Evolutionary conservation across 2,888 invertebrate species (phyloP).

Genomic region (Tolmerus cingulatus): DNA sequence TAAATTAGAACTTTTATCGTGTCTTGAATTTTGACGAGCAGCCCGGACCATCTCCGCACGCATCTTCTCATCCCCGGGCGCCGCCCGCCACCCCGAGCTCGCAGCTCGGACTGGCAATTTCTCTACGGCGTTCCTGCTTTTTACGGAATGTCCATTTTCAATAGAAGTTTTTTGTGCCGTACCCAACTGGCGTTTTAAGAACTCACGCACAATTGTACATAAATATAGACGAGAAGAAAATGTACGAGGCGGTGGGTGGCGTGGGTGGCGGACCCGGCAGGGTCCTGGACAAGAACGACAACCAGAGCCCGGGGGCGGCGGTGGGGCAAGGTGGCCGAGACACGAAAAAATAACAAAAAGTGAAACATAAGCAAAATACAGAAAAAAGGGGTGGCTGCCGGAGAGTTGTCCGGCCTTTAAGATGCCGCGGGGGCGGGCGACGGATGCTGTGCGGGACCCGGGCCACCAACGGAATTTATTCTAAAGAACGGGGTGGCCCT

Average conservation of each 20-base stretch:
- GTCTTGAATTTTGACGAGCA: conserved; percentile 61
- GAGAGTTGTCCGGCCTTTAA: conserved; percentile 20
- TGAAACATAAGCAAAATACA: conserved; percentile 45
- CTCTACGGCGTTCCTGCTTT: conserved; percentile 41
- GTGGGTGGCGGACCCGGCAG: not conserved
- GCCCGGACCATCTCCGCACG: conserved; percentile 32
- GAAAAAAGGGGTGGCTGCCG: conserved; percentile 37
- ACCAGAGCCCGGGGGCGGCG: not conserved
- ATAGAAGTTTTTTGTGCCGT: conserved; percentile 41
- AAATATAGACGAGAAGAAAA: conserved; percentile 23
- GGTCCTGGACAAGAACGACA: conserved; percentile 13
- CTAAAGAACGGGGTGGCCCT: conserved; percentile 1
- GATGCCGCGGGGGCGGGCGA: not conserved
- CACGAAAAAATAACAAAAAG: conserved; percentile 41
- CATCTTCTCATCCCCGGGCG: not conserved
- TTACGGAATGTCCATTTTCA: conserved; percentile 44
- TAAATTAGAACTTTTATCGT: conserved; percentile 64
- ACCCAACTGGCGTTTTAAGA: conserved; percentile 39
- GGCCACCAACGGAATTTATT: conserved; percentile 22
- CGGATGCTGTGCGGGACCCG: not conserved
- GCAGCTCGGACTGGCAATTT: conserved; percentile 38
- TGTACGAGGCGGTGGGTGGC: not conserved
- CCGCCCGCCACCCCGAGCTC: conserved; percentile 2
- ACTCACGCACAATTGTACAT: conserved; percentile 39
- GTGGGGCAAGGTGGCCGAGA: conserved; percentile 17